A percentile compares a stretch with the other conserved stretches of the same genome.
These are phyloP conservation scores for Myotis planiceps DNA, from an alignment of 2,797 vertebrate species.

Conservation along the genomic window DNA sequence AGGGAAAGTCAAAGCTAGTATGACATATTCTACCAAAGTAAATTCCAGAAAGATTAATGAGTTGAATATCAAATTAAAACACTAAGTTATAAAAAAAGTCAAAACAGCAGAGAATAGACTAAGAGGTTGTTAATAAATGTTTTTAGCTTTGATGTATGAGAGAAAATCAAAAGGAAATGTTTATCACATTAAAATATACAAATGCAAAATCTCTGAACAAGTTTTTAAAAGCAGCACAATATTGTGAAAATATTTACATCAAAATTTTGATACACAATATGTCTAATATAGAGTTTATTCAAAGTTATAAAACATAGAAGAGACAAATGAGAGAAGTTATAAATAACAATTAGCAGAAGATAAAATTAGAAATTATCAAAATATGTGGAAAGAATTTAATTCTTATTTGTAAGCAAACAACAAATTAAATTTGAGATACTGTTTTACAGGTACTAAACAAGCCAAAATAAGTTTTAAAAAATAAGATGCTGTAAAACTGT, in stretches of 20 bases:
- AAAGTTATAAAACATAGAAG: background rate
- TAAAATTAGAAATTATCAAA: conserved; percentile 20
- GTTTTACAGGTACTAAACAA: background rate
- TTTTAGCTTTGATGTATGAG: background rate
- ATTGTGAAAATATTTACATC: background rate
- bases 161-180: background rate
- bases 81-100: background rate
- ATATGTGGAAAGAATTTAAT: background rate
- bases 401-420: background rate
- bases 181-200: background rate
- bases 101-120: background rate
- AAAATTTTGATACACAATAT: background rate
- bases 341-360: conserved; percentile 17
- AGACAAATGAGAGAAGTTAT: background rate
- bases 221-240: background rate
- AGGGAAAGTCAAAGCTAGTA: background rate
- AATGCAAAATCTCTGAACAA: background rate
- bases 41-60: background rate
- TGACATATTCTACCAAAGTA: background rate
- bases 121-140: background rate
- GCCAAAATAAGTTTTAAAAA: background rate
- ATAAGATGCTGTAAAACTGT: background rate
- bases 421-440: background rate
- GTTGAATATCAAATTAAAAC: background rate
- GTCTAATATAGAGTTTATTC: background rate